Evolutionary conservation across 2,113 vertebrate genomes (phyloP), one percentile per base, ranked within the genome.

Genomic region (Eurypyga helias): DNA sequence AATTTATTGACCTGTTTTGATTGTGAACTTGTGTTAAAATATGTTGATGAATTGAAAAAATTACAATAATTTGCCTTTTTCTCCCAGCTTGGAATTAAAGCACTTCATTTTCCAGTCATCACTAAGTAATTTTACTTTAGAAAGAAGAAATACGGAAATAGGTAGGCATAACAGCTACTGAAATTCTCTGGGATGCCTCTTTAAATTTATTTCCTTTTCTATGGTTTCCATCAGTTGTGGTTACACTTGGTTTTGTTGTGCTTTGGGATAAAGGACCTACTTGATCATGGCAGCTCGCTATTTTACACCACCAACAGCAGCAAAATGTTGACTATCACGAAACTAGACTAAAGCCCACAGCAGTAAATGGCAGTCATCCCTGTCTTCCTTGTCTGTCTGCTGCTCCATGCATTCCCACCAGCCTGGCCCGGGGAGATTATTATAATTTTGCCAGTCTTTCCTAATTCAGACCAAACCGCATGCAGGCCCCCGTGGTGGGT

Each of bases 1-100:
- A 55, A 52, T 78, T 71, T 89, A 78, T 71, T 71, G 43, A 55
- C 7, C 9, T 75, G n/a, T 67, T 95, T 81, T 89, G 65, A 55
- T 77, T 72, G 46, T 87, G 52, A 61, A 51, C 26, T 78, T 1
- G 0, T 46, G 23, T 78, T 87, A 34, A 73, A 67, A 94, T 89
- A 16, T n/a, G 64, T 36, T 41, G 43, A 79, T 91, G 85, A 76
- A 72, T 67, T 82, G 41, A 84, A 83, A 89, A 95, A 83, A 83
- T 49, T 26, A 6, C 24, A 64, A 16, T 64, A 60, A 51, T 69
- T 72, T 64, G 31, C 38, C 17, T 58, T 90, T 89, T 94, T 48
- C n/a, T 95, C 43, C 43, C 25, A 77, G 36, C 19, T 81, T 87
- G 43, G 60, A 80, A 70, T 78, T 15, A 52, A 92, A 87, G 4